Base-by-base conservation (phyloP, 2,113 vertebrate species). In the Trichomycterus rosablanca region DNA sequence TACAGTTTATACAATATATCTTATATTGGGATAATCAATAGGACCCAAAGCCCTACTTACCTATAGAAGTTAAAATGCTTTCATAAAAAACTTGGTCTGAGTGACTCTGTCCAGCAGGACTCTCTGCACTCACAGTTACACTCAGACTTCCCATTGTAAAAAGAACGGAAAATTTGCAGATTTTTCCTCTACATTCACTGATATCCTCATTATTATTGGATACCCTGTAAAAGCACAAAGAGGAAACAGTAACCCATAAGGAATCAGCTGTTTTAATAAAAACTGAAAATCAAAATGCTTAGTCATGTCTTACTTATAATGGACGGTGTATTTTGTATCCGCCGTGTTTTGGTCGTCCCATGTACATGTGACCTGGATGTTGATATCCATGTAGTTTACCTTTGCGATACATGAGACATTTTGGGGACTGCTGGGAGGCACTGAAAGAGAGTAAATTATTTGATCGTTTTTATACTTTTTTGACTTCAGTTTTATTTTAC, bases 341-440 rank as follows among this genome's bases (percentile, higher is more conserved):
- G 9, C 14, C 10, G 8, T 11, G 4, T 56, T 9, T 49, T 20
- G 15, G 10, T 49, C 34, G 8, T 48, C 40, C 63, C 63, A 65
- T 10, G 5, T 49, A n/a, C 63, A 65, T 12, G 11, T 65, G 34
- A 65, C 1, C 3, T 0, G 5, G 3, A 2, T 5, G 5, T 15
- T 15, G 5, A 11, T 1, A 1, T 5, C 4, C 8, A 42, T 6
- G 6, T 4, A 0, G 20, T n/a, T 0, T 3, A 15, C 2, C 4
- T 63, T 53, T 16, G 1, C 61, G 6, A 63, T 7, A 40, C 63
- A 65, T 1, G 44, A 49, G 16, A 65, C 20, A 40, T 56, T 65
- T 55, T 40, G 10, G 5, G 59, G 59, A n/a, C 26, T 51, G n/a
- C n/a, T 26, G 35, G 51, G 3, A 10, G 34, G 11, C 23, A 24